Percentiles rank a stretch among this genome's conserved stretches.
Conservation (phyloP, 2,888 invertebrate species). For the Trichopoda pennipes region DNA sequence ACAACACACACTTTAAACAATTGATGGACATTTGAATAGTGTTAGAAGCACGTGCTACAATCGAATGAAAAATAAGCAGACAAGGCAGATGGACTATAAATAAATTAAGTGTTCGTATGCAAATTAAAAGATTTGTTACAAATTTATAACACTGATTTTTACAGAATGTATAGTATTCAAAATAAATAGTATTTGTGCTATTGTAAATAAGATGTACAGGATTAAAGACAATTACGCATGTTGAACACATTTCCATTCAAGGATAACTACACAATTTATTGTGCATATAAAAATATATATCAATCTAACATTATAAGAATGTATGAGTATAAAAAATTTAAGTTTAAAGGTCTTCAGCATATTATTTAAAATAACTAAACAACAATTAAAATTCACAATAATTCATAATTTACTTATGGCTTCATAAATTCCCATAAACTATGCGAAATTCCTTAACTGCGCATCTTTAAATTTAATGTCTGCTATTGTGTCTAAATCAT, state of each 20-base stretch:
- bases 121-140: conserved; percentile 64
- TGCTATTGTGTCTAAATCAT: conserved; percentile 4
- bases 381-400: conserved; percentile 4
- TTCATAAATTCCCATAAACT: conserved; percentile 9
- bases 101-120: conserved; percentile 56
- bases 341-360: conserved; percentile 23
- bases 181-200: conserved; percentile 1
- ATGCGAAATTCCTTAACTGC: conserved; percentile 65
- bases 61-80: conserved; percentile 35
- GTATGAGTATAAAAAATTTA: not conserved
- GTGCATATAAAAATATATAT: not conserved
- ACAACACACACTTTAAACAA: conserved; percentile 66
- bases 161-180: not conserved
- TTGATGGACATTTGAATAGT: conserved; percentile 73
- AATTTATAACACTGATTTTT: conserved; percentile 53
- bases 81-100: conserved; percentile 24
- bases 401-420: not conserved
- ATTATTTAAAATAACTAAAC: not conserved
- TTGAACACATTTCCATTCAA: conserved; percentile 16
- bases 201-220: conserved; percentile 35
- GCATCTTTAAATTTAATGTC: conserved; percentile 42
- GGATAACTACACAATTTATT: not conserved
- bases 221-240: conserved; percentile 61
- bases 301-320: too few species aligned
- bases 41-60: conserved; percentile 63